These are phyloP conservation scores for Girardinichthys multiradiatus DNA, from an alignment of 2,113 vertebrate genomes.

Conservation along the genomic window DNA sequence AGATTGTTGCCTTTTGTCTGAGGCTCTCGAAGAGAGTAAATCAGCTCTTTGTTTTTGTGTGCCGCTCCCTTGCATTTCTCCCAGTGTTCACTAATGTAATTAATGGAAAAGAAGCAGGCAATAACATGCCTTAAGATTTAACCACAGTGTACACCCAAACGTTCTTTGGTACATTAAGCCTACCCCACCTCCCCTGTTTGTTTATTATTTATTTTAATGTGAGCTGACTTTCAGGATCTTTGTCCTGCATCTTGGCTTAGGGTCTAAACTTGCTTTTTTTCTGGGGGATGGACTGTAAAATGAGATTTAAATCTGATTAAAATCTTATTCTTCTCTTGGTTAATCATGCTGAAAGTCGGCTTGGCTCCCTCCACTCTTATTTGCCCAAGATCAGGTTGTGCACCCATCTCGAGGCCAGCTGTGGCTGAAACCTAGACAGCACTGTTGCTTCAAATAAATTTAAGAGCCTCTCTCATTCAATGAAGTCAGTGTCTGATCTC, in stretches of 20 bases:
- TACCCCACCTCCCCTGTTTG: background rate
- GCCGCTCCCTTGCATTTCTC: slow-evolving; percentile 61
- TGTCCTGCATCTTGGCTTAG: too few species aligned
- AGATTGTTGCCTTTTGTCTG: slow-evolving; percentile 64
- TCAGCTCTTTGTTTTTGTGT: slow-evolving; percentile 62
- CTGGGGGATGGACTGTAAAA: background rate
- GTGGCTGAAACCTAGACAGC: slow-evolving; percentile 61
- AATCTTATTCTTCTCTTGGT: background rate
- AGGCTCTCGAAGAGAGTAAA: slow-evolving; percentile 60
- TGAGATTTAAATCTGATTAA: background rate
- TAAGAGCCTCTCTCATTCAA: slow-evolving; percentile 51
- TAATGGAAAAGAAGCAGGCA: slow-evolving; percentile 53
- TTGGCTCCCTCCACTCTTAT: slow-evolving; percentile 37
- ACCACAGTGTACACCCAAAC: slow-evolving; percentile 40
- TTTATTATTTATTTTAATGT: slow-evolving; percentile 11
- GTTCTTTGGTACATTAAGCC: slow-evolving; percentile 12
- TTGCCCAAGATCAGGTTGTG: slow-evolving; percentile 69
- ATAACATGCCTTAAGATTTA: slow-evolving; percentile 48
- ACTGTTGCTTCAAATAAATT: slow-evolving; percentile 53
- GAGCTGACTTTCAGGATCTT: background rate
- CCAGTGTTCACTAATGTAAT: slow-evolving; percentile 71
- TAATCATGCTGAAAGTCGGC: slow-evolving; percentile 29
- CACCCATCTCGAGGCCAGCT: slow-evolving; percentile 60
- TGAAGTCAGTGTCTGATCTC: slow-evolving; percentile 66
- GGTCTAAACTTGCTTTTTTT: background rate